Base-by-base conservation (phyloP, 2,113 vertebrate genomes). In the Pimephales promelas region DNA sequence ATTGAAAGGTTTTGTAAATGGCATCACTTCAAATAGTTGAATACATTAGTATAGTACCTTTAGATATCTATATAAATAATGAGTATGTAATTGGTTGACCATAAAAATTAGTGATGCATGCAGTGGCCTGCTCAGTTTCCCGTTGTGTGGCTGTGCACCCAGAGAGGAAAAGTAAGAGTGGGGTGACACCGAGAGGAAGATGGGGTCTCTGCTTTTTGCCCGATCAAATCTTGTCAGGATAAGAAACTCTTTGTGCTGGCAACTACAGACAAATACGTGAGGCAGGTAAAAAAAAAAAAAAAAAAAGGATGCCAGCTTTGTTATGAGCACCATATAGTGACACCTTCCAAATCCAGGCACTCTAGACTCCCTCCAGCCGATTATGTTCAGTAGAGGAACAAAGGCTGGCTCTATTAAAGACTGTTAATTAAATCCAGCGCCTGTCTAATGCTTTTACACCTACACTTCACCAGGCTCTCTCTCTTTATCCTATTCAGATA, bases 361-460 rank as follows among this genome's bases (percentile, higher is more conserved):
- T 87, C 85, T 90, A 87, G 76, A 89, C 86, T 89, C 86, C 88
- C 82, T 90, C 86, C 84, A 91, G 89, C 90, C 90, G 90, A 92
- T 94, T 86, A 92, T 92, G 92, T 90, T 89, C 90, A 91, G 85
- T 84, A 80, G 81, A 86, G 47, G 87, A 88, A 92, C 90, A 94
- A 93, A 92, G 91, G 87, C 85, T 84, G 86, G 87, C 84, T 85
- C 82, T 92, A 92, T 90, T 89, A 62, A 85, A 82, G 83, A 87
- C 79, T 90, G 90, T 91, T 94, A 93, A 93, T 94, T 94, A 93
- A 94, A 93, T 91, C 89, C 91, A 86, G 68, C 70, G 83, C 56
- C 77, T 62, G 82, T 74, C 81, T 83, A 90, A 92, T 87, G 85
- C 85, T 87, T 89, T 88, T 93, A 91, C 92, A 90, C 92, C 92